Percentiles rank a stretch among this genome's conserved stretches.
Conservation (phyloP, 2,888 invertebrate genomes). For the Acrobasis consociella region DNA sequence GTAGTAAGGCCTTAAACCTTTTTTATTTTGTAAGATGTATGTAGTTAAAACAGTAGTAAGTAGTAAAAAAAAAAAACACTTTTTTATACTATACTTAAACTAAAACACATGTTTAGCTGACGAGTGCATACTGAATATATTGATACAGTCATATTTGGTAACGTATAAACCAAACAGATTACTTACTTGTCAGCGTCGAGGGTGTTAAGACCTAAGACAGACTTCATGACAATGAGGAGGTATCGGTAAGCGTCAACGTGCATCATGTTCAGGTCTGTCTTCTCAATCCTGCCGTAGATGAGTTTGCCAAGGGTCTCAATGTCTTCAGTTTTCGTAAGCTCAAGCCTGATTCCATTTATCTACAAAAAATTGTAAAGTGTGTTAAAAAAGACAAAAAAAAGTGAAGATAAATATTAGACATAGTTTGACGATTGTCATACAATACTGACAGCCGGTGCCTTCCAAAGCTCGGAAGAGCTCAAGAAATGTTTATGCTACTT, state of each 20-base stretch:
- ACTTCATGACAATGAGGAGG: constrained; percentile 80
- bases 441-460: no score
- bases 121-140: no score
- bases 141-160: no score
- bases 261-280: constrained; percentile 59
- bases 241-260: constrained; percentile 79
- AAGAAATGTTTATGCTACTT: no score
- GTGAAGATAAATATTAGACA: background rate
- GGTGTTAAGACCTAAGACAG: constrained; percentile 68
- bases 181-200: constrained; percentile 65
- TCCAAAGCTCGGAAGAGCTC: no score
- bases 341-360: constrained; percentile 66
- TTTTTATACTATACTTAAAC: no score
- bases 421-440: no score
- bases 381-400: background rate
- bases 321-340: constrained; percentile 72
- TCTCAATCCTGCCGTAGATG: constrained; percentile 73
- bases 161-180: background rate
- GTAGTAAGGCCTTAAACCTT: no score
- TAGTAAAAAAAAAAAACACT: no score
- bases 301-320: constrained; percentile 80
- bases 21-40: no score
- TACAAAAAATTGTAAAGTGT: constrained; percentile 35
- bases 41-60: no score
- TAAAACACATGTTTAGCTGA: no score